These are phyloP conservation scores for Petaurus breviceps DNA, from an alignment of 2,113 vertebrate species.

Conservation along the genomic window DNA sequence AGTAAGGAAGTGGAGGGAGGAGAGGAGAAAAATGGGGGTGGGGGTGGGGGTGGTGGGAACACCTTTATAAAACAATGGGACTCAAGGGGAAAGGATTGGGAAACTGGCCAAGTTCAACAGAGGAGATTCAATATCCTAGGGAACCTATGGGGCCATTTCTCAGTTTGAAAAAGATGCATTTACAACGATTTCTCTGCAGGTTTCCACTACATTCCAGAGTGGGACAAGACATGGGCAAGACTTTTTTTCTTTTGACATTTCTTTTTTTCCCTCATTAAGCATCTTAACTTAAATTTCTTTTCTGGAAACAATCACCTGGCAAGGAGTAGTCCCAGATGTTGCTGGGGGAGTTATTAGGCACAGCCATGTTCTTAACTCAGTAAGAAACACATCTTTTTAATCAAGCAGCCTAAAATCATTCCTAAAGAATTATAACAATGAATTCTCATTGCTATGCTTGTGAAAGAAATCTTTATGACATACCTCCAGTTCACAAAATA, in stretches of 20 bases:
- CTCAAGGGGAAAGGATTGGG: neutral
- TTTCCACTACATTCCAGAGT: neutral
- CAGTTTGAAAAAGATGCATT: neutral
- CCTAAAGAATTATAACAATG: conserved; percentile 31
- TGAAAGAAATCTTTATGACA: conserved; percentile 1
- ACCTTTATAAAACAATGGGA: neutral
- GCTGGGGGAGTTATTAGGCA: conserved; percentile 24
- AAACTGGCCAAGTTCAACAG: conserved; percentile 34
- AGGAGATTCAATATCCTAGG: conserved; percentile 16
- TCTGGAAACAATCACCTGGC: conserved; percentile 68
- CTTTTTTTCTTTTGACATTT: conserved; percentile 38
- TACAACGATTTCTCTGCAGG: conserved; percentile 26
- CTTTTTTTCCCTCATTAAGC: neutral
- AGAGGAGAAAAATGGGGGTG: neutral
- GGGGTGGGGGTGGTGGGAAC: neutral
- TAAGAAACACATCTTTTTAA: conserved; percentile 39
- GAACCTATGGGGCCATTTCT: conserved; percentile 22
- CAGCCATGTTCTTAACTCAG: conserved; percentile 41
- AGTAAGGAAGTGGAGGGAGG: neutral
- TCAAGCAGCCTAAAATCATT: conserved; percentile 17
- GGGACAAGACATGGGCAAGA: too few species aligned
- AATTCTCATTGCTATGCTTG: neutral
- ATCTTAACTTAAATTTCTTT: conserved; percentile 55
- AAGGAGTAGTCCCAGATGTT: conserved; percentile 45
- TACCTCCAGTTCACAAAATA: neutral